Conservation (phyloP, 2,888 invertebrate genomes). For the Brachycybe producta region DNA sequence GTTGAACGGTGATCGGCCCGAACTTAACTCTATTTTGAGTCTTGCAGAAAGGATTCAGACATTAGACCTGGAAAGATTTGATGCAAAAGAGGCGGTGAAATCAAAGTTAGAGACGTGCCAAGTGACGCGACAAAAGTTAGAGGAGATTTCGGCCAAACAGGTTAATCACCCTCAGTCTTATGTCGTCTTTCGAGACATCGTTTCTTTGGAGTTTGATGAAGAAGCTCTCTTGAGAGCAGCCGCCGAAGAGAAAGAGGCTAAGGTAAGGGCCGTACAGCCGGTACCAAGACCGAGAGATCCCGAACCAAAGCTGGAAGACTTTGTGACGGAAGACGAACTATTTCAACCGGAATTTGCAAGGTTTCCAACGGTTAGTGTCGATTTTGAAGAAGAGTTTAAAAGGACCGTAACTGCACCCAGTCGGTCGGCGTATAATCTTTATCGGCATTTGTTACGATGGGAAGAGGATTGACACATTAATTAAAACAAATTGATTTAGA, state of each 20-base stretch:
- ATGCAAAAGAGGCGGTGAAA: neutral
- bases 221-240: slow-evolving; percentile 7
- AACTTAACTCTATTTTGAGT: slow-evolving; percentile 1
- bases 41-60: slow-evolving; percentile 6
- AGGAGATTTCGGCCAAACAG: neutral
- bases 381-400: neutral
- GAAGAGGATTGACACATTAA: too few relatives aligned
- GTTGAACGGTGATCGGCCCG: too few relatives aligned
- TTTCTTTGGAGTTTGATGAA: slow-evolving; percentile 5
- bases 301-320: slow-evolving; percentile 5
- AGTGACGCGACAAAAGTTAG: neutral
- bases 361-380: neutral
- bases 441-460: neutral
- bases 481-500: too few relatives aligned
- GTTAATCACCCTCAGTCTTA: slow-evolving; percentile 1
- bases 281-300: neutral
- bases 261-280: slow-evolving; percentile 4
- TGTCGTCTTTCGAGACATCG: slow-evolving; percentile 2
- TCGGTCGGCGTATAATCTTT: slow-evolving; percentile 7
- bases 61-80: neutral
- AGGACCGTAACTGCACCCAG: neutral
- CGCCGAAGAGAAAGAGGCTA: slow-evolving; percentile 5
- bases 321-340: slow-evolving; percentile 1
- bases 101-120: slow-evolving; percentile 1
- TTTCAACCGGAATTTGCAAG: slow-evolving; percentile 9